Evolutionary conservation across 2,888 invertebrate species (phyloP).

Genomic region (Ochropacha duplaris): DNA sequence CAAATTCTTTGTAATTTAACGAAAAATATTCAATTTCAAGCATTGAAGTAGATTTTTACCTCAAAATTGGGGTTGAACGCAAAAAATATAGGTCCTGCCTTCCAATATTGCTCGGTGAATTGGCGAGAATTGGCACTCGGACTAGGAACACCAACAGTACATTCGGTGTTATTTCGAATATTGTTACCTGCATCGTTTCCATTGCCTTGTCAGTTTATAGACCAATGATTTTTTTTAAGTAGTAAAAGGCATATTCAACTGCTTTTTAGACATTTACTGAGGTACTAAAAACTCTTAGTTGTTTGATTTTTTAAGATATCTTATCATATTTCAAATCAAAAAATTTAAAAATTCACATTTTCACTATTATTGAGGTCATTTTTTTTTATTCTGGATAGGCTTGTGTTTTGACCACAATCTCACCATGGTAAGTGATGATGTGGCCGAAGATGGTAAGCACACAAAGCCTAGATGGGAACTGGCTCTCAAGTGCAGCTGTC

Average conservation of each 20-base stretch:
- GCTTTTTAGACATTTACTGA: not conserved
- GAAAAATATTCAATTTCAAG: not conserved
- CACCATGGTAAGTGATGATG: no score
- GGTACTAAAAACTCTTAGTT: no score
- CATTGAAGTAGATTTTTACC: constrained; percentile 10
- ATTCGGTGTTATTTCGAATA: constrained; percentile 2
- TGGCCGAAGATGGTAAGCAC: no score
- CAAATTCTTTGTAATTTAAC: not conserved
- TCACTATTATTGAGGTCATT: no score
- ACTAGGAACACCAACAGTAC: constrained; percentile 10
- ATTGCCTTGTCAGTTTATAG: constrained; percentile 7
- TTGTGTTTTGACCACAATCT: no score
- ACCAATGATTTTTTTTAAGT: no score
- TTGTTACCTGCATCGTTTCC: constrained; percentile 5
- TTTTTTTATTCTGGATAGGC: no score
- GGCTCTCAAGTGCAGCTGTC: no score
- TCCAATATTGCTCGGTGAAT: constrained; percentile 43
- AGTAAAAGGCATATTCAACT: not conserved
- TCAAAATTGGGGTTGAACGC: constrained; percentile 17
- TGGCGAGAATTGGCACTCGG: constrained; percentile 48
- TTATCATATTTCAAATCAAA: no score
- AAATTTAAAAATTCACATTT: no score
- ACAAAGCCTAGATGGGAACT: no score
- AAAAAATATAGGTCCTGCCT: constrained; percentile 26
- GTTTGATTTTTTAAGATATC: no score